A percentile compares a stretch with the other conserved stretches of the same genome.
Evolutionary conservation across 2,888 invertebrate species (phyloP).

Genomic region (Netelia virgata): DNA sequence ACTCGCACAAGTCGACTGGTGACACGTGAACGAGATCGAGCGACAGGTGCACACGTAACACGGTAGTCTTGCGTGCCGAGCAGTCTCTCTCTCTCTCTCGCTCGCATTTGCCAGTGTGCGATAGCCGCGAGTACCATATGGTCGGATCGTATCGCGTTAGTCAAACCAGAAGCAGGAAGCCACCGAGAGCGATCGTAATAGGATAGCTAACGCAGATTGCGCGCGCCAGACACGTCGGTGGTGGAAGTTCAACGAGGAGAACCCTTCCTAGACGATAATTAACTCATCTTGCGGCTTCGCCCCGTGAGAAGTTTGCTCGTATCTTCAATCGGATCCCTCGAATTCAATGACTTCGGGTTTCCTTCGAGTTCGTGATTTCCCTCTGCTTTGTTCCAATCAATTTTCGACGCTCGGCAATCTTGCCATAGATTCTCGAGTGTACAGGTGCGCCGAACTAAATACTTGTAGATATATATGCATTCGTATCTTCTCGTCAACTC

Average conservation of each 20-base stretch:
- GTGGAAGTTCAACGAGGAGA: slow-evolving; percentile 27
- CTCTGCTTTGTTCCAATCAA: slow-evolving; percentile 25
- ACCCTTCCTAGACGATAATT: slow-evolving; percentile 17
- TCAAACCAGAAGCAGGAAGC: slow-evolving; percentile 37
- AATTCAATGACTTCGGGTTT: slow-evolving; percentile 31
- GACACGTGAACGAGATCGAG: slow-evolving; percentile 36
- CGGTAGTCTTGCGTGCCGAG: slow-evolving; percentile 72
- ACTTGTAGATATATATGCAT: background rate
- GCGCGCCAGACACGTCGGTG: slow-evolving; percentile 15
- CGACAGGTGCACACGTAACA: slow-evolving; percentile 77
- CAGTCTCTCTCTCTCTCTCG: slow-evolving; percentile 26
- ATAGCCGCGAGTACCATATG: slow-evolving; percentile 77
- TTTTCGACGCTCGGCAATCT: slow-evolving; percentile 14
- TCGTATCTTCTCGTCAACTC: slow-evolving; percentile 55
- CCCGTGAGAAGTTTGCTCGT: slow-evolving; percentile 37
- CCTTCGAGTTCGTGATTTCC: slow-evolving; percentile 11
- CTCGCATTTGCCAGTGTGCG: slow-evolving; percentile 19
- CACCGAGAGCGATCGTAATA: slow-evolving; percentile 74
- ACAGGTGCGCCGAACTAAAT: slow-evolving; percentile 29
- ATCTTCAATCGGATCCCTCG: slow-evolving; percentile 25
- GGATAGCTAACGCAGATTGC: slow-evolving; percentile 54
- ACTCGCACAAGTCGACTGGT: background rate
- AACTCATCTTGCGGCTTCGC: slow-evolving; percentile 26
- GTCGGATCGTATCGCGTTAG: slow-evolving; percentile 58
- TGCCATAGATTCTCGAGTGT: background rate